Base-by-base conservation (phyloP, 1,140 invertebrate genomes). In the Drosophila melanica region DNA sequence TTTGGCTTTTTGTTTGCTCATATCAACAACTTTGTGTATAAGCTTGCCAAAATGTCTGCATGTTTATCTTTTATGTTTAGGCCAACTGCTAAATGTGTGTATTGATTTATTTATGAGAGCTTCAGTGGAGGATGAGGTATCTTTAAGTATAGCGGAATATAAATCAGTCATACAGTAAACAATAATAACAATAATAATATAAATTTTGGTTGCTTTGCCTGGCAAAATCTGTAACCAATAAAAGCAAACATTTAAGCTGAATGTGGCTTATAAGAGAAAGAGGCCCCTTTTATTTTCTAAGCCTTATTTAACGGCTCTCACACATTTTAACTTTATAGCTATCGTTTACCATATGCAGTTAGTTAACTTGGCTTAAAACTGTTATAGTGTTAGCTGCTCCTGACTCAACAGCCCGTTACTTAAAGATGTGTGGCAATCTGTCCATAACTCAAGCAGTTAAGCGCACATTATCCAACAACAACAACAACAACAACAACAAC, bases 381-480 rank as follows among this genome's bases (percentile, higher is more conserved):
- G 14, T 41, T 60, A 35, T 64, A 65, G 65, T 71, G 60, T 35
- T 60, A 51, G 20, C 42, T 33, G 33, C 37, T 44, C 20, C 18
- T 33, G 27, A 51, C 53, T 66, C 51, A 58, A 71, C 41, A 57
- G 23, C 55, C 54, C 63, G 75, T 67, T 75, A 48, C 67, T 45
- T 70, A 64, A 75, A 72, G 53, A 75, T 63, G 59, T 86, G 82
- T 77, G 64, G 84, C 79, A 86, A 86, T 86, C 75, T 82, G 79
- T 82, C 84, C 82, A 89, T 89, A 87, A 89, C 47, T 87, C 78
- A 81, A 67, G 55, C 72, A 54, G 60, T 42, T 69, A 63, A 42
- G 58, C 51, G 76, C 63, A 78, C 58, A 74, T 74, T 75, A 75
- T 70, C 35, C 75, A 75, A 77, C 70, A 69, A 68, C 30, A 65